phyloP scores from a whole-genome alignment of 2,113 vertebrate species.

The Pholis gunnellus region DNA sequence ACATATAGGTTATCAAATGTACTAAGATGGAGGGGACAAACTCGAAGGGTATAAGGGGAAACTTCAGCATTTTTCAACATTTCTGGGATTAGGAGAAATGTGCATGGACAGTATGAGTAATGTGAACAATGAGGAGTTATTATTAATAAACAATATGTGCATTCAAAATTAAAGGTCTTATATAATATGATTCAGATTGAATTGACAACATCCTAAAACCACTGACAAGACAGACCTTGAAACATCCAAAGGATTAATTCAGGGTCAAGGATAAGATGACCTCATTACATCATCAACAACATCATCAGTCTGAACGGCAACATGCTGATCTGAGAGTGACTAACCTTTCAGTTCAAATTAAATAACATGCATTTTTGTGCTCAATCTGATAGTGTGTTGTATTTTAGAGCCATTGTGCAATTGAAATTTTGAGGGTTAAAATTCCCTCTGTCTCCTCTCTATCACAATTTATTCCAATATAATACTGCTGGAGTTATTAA shows the following conservation, averaged over 20 bases:
- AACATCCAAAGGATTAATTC: background rate
- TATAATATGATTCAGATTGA: background rate
- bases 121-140: background rate
- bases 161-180: background rate
- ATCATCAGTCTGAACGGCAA: background rate
- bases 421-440: background rate
- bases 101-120: background rate
- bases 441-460: background rate
- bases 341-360: background rate
- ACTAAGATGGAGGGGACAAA: background rate
- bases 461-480: background rate
- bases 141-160: background rate
- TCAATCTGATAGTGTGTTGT: background rate
- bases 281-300: background rate
- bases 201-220: background rate
- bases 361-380: background rate
- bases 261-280: background rate
- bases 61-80: background rate
- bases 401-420: background rate
- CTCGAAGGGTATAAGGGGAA: background rate
- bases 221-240: background rate
- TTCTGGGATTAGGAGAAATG: background rate
- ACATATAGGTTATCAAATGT: background rate
- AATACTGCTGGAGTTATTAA: background rate
- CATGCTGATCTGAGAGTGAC: background rate